Conservation (phyloP, 2,113 vertebrate species). For the Nipponia nippon region DNA sequence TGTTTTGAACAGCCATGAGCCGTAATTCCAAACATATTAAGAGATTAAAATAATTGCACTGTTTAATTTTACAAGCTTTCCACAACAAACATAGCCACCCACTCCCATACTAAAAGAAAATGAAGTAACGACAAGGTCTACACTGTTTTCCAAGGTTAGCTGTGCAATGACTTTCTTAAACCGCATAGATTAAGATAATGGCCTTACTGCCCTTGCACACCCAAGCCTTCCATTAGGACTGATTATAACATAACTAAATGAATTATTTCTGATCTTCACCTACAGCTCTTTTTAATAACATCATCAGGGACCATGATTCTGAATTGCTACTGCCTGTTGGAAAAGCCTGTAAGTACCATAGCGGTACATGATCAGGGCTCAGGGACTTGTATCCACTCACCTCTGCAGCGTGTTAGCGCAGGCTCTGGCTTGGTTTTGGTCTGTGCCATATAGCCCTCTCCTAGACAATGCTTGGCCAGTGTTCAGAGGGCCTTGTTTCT, state of each 20-base stretch:
- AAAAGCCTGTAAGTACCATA: neutral
- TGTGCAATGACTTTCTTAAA: neutral
- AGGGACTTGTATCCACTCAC: rapidly evolving
- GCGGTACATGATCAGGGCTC: neutral
- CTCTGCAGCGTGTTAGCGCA: neutral
- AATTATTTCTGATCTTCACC: neutral
- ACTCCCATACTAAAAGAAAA: conserved; percentile 21
- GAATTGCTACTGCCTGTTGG: neutral
- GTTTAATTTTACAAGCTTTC: conserved; percentile 61
- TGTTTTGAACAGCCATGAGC: conserved; percentile 22
- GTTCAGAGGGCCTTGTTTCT: neutral
- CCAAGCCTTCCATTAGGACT: neutral
- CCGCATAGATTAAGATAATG: neutral
- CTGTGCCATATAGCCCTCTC: neutral
- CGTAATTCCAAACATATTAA: conserved; percentile 61
- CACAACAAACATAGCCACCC: conserved; percentile 7
- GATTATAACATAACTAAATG: neutral
- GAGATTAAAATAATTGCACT: conserved; percentile 55
- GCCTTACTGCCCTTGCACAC: neutral
- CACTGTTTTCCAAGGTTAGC: neutral
- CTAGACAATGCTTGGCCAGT: too few species aligned
- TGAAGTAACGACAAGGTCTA: neutral
- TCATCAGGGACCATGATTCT: neutral
- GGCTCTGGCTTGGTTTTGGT: neutral
- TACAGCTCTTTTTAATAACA: neutral